Base-by-base conservation (phyloP, 37 sponge, comb jelly and placozoan species). In the Agelas oroides region DNA sequence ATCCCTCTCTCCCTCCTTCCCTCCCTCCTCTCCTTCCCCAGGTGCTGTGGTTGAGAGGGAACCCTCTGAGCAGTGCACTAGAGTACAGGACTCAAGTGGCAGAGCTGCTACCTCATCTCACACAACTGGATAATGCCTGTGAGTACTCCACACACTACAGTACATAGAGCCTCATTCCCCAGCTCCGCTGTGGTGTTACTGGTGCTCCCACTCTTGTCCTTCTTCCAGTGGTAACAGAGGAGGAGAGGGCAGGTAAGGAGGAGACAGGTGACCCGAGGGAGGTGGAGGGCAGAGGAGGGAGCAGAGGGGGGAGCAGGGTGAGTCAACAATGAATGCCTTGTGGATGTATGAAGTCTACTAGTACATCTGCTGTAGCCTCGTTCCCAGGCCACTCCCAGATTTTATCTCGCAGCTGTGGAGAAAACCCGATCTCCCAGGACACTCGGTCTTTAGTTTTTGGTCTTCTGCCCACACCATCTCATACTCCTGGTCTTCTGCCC, bases 1-100 rank as follows among this genome's bases (percentile, higher is more conserved):
- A n/a, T n/a, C n/a, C n/a, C n/a, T n/a, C n/a, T n/a, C n/a, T n/a
- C n/a, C n/a, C 61, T 17, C 32, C 27, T 53, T 16, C 53, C 27
- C 33, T 62, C 39, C 12, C 27, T 31, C 63, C 1, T 53, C 3
- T 6, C 27, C 31, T 19, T 34, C 19, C 55, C 19, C 63, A 86
- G 86, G 73, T 82, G 35, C 67, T 93, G 73, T 93, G 94, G 94
- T 53, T 93, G 54, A 85, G 79, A 71, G 94, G 84, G 17, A 93
- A 93, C 77, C 94, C 94, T 53, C 33, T 93, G 20, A 65, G 65
- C 21, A 27, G 27, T 6, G 79, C 40, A 38, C 31, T 79, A 28
- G 54, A 70, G 68, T 93, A 93, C 79, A 63, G 90, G 46, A 54
- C 59, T 1, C 32, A 53, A 19, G 74, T 93, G 40, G 59, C 76